Evolutionary conservation across 2,888 invertebrate genomes (phyloP), one percentile per base, ranked within the genome.

Genomic region (Erpobdella octoculata): DNA sequence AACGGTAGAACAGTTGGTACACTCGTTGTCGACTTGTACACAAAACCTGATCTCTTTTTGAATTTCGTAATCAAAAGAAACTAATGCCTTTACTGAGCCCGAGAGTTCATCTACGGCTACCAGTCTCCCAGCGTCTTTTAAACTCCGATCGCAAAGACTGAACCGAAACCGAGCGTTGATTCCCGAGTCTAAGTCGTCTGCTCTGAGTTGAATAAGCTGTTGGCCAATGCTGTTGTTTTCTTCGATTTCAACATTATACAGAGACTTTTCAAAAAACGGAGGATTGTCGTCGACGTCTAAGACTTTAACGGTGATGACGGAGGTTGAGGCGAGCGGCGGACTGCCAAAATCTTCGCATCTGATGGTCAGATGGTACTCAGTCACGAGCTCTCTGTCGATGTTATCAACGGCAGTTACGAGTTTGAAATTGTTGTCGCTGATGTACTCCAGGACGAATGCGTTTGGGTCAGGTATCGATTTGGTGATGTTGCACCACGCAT

Each of bases 151-250:
- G 79, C 87, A 88, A 0, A 93, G 89, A 70, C 86, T 88, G 0
- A 73, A 76, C 28, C 64, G 66, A 58, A 93, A 92, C 76, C 91
- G 90, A 2, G 93, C 93, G 83, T 94, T 94, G 2, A 89, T 84
- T 0, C 93, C 93, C 80, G 92, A 91, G 84, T 95, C 94, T 81
- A 89, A 87, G 81, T 95, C 94, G 21, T 90, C 88, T 0, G 94
- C 91, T 0, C 92, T 91, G 6, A 96, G 91, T 4, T 93, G 94
- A 0, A 95, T 94, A 0, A 96, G 93, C 31, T 94, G 90, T 38
- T 91, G 91, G 36, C 92, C 92, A 80, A 91, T 91, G 71, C 87
- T 88, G 0, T 93, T 92, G 83, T 93, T 78, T 77, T 84, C 84
- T 6, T 75, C 74, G n/a, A 83, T 79, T 31, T 77, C 72, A 35